Base-by-base conservation (phyloP, 2,797 vertebrate genomes). In the Sebastes nivosus region DNA sequence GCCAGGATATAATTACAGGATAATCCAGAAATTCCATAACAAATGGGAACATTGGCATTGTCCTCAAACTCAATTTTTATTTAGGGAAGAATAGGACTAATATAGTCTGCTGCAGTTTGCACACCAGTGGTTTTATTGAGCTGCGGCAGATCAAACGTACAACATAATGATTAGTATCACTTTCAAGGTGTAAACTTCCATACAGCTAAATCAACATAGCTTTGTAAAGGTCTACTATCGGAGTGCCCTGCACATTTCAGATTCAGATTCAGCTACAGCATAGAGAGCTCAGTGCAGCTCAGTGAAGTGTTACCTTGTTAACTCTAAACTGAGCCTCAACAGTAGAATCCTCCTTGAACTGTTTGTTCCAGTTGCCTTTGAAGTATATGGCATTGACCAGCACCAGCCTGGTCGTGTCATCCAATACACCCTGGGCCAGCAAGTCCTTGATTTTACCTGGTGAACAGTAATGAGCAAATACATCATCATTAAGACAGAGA, bases 341-440 rank as follows among this genome's bases (percentile, higher is more conserved):
- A 12, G 94, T 96, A 2, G 0, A 0, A 0, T 22, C 8, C 59
- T 75, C 72, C 0, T 81, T 1, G 55, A 96, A 96, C 80, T 89
- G 74, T 9, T 78, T 74, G 50, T 87, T 75, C 95, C 95, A 96
- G 71, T 64, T 88, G 18, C 94, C 93, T 87, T 95, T 96, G 58
- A 96, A 95, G 86, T 96, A 96, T 80, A 96, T 85, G 58, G 95
- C 95, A 16, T 95, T 96, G 42, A 96, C 93, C 84, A 96, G 87
- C 16, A 95, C 93, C 38, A 96, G 88, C 29, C 18, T 82, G 36
- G 91, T 94, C 18, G 29, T 0, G 0, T 0, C 1, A 14, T 87
- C 46, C 69, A 95, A 1, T 3, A 65, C 9, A 9, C 24, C 91
- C 18, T 72, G 0, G 0, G 0, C 6, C 78, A 96, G 81, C 79